Base-by-base conservation (phyloP, 2,888 invertebrate genomes). In the Netelia inedita region DNA sequence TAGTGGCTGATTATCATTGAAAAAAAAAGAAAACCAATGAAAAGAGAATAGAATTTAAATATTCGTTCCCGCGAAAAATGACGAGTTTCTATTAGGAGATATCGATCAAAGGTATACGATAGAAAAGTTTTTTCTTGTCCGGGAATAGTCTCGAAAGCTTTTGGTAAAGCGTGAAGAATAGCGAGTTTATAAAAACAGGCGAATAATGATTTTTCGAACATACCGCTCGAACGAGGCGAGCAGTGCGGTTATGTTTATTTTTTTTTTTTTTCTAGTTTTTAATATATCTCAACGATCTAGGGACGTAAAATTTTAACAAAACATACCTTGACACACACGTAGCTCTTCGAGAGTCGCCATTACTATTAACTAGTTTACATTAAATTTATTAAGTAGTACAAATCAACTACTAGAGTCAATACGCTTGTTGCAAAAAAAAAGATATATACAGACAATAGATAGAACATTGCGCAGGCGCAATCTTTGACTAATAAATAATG, bases 381-480 rank as follows among this genome's bases (percentile, higher is more conserved):
- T 75, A 74, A 63, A 75, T 82, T 61, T 66, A 84, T 86, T 87
- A 88, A 86, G 91, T 90, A 91, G 90, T 91, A 91, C 90, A 91
- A 92, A 88, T 72, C 65, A 86, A 85, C 78, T 90, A 82, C 73
- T 79, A 87, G 65, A 88, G 87, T 72, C 75, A 83, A 86, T 90
- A 91, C 87, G 91, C 92, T 92, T 92, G 89, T 92, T 90, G 90
- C 91, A 78, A 82, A 35, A 35, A 35, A 35, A 35, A 8, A 6
- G 5, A 35, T 35, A 35, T 84, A 89, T 85, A 89, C 89, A 88
- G 92, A 92, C 91, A 92, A 92, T 92, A 92, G 91, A 86, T 89
- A 87, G 81, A 85, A 59, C 88, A 92, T 92, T 91, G 91, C 92
- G 92, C 92, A 89, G 92, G 92, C 92, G 92, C 92, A 90, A 91